phyloP scores from a whole-genome alignment of 2,888 invertebrate species.

The Bellardia pandia region DNA sequence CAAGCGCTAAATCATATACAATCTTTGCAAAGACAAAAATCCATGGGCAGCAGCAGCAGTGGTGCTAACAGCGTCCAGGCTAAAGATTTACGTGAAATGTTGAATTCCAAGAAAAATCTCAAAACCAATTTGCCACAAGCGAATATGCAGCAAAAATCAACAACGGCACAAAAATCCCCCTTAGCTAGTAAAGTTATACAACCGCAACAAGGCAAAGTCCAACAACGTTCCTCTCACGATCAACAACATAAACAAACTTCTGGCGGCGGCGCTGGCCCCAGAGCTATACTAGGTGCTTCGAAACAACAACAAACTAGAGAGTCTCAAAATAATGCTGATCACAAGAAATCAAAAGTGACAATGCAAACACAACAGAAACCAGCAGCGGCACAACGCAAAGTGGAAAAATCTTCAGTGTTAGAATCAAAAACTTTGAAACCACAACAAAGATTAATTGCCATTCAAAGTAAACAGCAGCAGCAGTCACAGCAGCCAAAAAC shows the following conservation, averaged over 20 bases:
- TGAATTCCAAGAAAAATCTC: slow-evolving; percentile 72
- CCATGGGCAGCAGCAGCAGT: slow-evolving; percentile 56
- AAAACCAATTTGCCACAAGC: slow-evolving; percentile 53
- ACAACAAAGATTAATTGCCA: slow-evolving; percentile 58
- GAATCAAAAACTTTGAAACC: slow-evolving; percentile 60
- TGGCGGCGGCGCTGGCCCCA: slow-evolving; percentile 36
- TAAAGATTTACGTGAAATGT: slow-evolving; percentile 74
- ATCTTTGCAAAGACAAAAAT: slow-evolving; percentile 69
- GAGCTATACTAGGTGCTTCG: slow-evolving; percentile 65
- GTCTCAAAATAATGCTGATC: slow-evolving; percentile 48
- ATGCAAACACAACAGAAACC: slow-evolving; percentile 67
- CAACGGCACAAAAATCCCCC: slow-evolving; percentile 57
- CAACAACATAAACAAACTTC: slow-evolving; percentile 55
- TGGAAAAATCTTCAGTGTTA: slow-evolving; percentile 58
- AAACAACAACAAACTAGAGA: slow-evolving; percentile 59
- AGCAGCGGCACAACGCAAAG: background rate
- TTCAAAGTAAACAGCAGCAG: slow-evolving; percentile 62
- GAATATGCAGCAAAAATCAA: slow-evolving; percentile 53
- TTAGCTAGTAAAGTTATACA: slow-evolving; percentile 69
- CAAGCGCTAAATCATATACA: slow-evolving; percentile 62
- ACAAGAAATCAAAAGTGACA: slow-evolving; percentile 53
- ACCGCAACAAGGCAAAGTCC: slow-evolving; percentile 55
- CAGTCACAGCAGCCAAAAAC: slow-evolving; percentile 50
- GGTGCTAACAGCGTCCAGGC: slow-evolving; percentile 53
- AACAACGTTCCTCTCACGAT: slow-evolving; percentile 47